phyloP scores from a whole-genome alignment of 1,140 invertebrate species.

The Drosophila jambulina region DNA sequence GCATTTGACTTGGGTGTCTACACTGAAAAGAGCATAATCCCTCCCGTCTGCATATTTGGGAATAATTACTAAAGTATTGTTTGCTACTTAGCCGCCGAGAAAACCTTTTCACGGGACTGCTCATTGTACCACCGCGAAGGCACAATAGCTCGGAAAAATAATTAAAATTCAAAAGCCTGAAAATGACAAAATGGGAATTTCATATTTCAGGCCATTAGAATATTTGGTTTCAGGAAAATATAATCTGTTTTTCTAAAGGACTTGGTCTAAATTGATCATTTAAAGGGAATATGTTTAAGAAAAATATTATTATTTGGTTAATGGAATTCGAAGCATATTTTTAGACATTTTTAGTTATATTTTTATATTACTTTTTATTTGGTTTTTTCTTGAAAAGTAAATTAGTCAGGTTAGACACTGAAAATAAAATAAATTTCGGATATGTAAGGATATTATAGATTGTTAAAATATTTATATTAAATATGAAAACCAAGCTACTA shows the following conservation, averaged over 20 bases:
- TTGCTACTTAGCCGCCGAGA: constrained; percentile 5
- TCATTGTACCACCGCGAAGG: constrained; percentile 12
- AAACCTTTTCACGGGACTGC: constrained; percentile 39
- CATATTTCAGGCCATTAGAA: neutral
- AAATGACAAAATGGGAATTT: constrained; percentile 15
- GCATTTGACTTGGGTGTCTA: constrained; percentile 34
- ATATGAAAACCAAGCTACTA: neutral
- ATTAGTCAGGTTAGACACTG: neutral
- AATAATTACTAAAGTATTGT: constrained; percentile 50
- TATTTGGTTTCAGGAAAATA: neutral
- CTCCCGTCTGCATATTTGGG: constrained; percentile 28
- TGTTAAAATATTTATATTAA: neutral
- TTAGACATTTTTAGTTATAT: neutral
- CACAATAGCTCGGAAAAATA: constrained; percentile 22
- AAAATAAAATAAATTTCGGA: neutral
- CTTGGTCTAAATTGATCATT: neutral
- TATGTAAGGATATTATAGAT: neutral
- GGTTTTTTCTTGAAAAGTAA: neutral
- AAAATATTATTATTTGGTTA: constrained; percentile 2
- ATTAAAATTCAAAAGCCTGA: constrained; percentile 20
- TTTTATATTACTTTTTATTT: neutral
- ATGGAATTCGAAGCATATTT: neutral
- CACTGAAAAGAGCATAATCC: constrained; percentile 43
- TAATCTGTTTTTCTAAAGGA: neutral
- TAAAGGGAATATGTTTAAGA: too few species aligned